Base-by-base conservation (phyloP, 2,888 invertebrate species). In the Chrysomela aeneicollis region DNA sequence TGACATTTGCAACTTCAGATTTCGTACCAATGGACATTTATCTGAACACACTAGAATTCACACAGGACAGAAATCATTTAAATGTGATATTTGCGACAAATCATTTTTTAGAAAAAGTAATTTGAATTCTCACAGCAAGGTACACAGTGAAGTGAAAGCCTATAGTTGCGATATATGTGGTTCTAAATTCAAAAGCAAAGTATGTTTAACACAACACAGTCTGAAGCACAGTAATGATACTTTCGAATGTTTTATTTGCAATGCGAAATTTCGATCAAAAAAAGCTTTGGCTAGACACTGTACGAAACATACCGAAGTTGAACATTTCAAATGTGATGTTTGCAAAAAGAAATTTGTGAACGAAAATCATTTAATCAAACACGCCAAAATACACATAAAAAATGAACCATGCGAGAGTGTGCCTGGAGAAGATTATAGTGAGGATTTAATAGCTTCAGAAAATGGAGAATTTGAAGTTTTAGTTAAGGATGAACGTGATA, bases 1-100 rank as follows among this genome's bases (percentile, higher is more conserved):
- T 37, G 15, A 52, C 6, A 19, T 35, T n/a, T 60, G 60, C 35
- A n/a, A 12, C 5, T 51, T 51, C 51, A 5, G n/a, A 37, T 60
- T 60, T 21, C 8, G 18, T 0, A n/a, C 8, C 12, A 60, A 37
- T 6, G 6, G 17, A 9, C 15, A 42, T 21, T 52, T 60, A 18
- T 15, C 9, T 2, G 10, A 15, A 26, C 60, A 60, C 26, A n/a
- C 12, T 15, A n/a, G 18, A 8, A 21, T 5, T 18, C 60, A 60
- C n/a, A 42, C 53, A 17, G 52, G 52, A 26, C 26, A 46, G 6
- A 60, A 59, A 49, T 32, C 17, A 8, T 58, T 47, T 15, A 22
- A 46, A 9, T 58, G 58, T 30, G 47, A 46, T 18, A 12, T 15
- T 6, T 58, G 58, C 47, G 17, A 46, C 15, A 47, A 58, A 17